Evolutionary conservation across 2,888 invertebrate genomes (phyloP).

Genomic region (Eudasyphora cyanicolor): DNA sequence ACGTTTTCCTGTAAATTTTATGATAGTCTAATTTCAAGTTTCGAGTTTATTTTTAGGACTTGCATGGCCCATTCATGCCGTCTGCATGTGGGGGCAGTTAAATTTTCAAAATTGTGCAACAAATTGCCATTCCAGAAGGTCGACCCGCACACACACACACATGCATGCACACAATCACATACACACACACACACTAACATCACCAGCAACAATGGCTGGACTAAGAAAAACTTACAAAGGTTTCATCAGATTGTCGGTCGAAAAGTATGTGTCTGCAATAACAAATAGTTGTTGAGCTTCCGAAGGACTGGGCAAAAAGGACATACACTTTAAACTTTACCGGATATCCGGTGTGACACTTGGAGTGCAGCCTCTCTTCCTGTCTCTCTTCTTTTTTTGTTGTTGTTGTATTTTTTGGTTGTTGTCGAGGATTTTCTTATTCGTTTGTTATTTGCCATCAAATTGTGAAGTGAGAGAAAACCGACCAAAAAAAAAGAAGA

Average conservation of each 20-base stretch:
- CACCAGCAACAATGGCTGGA: background rate
- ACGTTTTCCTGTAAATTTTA: slow-evolving; percentile 62
- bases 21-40: slow-evolving; percentile 61
- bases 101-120: slow-evolving; percentile 61
- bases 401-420: no score
- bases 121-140: slow-evolving; percentile 61
- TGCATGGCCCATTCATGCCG: slow-evolving; percentile 1
- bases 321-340: slow-evolving; percentile 71
- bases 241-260: slow-evolving; percentile 64
- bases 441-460: slow-evolving; percentile 46
- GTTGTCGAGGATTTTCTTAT: slow-evolving; percentile 23
- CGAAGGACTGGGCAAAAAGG: slow-evolving; percentile 59
- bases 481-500: slow-evolving; percentile 15
- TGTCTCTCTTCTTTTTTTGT: no score
- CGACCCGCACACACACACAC: slow-evolving; percentile 26
- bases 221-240: slow-evolving; percentile 45
- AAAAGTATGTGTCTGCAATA: slow-evolving; percentile 46
- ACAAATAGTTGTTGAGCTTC: slow-evolving; percentile 62
- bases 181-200: no score
- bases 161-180: no score
- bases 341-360: slow-evolving; percentile 74
- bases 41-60: slow-evolving; percentile 44
- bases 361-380: slow-evolving; percentile 68
- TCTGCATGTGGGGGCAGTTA: background rate
- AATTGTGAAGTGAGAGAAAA: slow-evolving; percentile 52